A percentile compares a stretch with the other conserved stretches of the same genome.
phyloP scores from a whole-genome alignment of 2,113 vertebrate genomes.

The Hydropotes inermis region DNA sequence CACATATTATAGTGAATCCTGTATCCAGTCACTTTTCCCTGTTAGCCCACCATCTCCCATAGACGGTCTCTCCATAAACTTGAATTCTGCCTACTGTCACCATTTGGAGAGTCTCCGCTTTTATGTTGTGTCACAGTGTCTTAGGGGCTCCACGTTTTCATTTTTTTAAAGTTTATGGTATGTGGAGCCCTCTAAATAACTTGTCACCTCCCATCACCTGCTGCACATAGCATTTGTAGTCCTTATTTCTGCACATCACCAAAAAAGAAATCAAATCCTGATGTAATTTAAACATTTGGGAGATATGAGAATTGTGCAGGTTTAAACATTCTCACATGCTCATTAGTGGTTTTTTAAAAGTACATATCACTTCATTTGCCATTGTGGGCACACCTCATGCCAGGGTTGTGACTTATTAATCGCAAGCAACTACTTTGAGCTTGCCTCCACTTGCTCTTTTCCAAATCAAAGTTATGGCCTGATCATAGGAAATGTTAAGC shows the following conservation, averaged over 20 bases:
- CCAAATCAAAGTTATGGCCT: not conserved
- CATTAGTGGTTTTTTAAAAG: not conserved
- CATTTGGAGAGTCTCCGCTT: not conserved
- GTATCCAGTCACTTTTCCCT: not conserved
- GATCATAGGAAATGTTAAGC: not conserved
- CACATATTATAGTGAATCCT: not conserved
- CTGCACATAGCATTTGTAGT: not conserved
- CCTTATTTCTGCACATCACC: not conserved
- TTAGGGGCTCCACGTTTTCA: not conserved
- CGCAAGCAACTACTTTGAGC: not conserved
- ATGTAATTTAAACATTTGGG: not conserved
- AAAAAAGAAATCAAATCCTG: not conserved
- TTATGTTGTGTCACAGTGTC: not conserved
- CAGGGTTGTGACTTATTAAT: not conserved
- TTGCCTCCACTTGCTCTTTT: not conserved
- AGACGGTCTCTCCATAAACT: not conserved
- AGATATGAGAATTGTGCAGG: not conserved
- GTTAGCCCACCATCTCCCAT: not conserved
- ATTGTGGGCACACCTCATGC: not conserved
- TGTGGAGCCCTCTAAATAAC: not conserved
- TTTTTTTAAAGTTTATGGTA: not conserved
- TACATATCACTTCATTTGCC: not conserved
- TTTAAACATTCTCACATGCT: not conserved
- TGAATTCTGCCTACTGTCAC: not conserved
- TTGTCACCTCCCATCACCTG: not conserved